Conservation (phyloP, 2,113 vertebrate genomes). For the Columbina picui region DNA sequence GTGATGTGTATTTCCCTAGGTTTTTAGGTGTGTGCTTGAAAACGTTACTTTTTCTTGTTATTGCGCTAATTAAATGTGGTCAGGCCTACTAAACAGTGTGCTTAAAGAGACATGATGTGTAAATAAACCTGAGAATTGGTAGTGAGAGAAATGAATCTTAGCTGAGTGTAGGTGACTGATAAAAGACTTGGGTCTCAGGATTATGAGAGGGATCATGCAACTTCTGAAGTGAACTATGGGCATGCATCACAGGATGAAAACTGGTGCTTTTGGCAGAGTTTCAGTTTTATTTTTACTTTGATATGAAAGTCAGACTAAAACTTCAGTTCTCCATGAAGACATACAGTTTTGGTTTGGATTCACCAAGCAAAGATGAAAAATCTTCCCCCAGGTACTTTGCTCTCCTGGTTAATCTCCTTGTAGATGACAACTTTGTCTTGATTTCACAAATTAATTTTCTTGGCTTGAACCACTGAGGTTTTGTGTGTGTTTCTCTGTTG, state of each 20-base stretch:
- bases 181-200: background rate
- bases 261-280: background rate
- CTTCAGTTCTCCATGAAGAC: background rate
- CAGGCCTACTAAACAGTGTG: background rate
- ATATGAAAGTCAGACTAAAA: background rate
- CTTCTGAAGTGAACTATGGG: background rate
- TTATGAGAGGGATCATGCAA: background rate
- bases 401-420: background rate
- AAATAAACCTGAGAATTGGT: background rate
- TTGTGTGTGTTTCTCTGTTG: background rate
- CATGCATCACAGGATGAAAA: background rate
- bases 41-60: background rate
- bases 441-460: slow-evolving; percentile 15
- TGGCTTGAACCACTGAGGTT: background rate
- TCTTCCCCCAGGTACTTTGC: background rate
- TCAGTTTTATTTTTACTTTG: background rate
- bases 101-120: background rate
- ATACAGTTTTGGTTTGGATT: background rate
- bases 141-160: background rate
- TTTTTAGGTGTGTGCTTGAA: background rate
- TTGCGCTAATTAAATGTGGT: background rate
- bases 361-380: background rate
- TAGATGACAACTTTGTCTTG: background rate
- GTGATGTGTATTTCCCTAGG: background rate
- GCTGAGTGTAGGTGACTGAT: background rate